phyloP scores from a whole-genome alignment of 2,797 vertebrate species.

The Liasis olivaceus region DNA sequence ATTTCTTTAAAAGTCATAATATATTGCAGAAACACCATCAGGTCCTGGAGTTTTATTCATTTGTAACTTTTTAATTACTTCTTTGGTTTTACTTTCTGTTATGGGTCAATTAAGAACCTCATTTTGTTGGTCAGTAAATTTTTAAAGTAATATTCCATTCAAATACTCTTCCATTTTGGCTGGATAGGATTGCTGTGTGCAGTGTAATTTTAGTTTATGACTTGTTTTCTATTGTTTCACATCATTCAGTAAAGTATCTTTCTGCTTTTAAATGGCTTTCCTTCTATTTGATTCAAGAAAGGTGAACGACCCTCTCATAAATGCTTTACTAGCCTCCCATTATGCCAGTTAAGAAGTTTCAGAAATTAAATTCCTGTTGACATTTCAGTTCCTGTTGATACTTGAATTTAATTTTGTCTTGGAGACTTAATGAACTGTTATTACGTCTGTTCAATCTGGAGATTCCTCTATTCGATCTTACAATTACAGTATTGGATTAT shows the following conservation, averaged over 20 bases:
- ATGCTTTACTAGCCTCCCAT: neutral
- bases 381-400: neutral
- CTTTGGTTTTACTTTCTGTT: too few relatives aligned
- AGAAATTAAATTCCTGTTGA: neutral
- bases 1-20: too few relatives aligned
- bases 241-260: neutral
- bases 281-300: neutral
- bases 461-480: neutral
- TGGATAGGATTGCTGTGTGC: neutral
- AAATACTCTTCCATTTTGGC: neutral
- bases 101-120: too few relatives aligned
- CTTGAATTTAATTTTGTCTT: neutral
- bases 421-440: neutral
- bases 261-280: neutral
- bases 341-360: neutral
- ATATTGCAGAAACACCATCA: too few relatives aligned
- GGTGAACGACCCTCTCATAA: neutral
- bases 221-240: neutral
- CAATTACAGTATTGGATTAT: neutral
- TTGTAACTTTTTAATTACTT: too few relatives aligned
- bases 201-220: neutral
- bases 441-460: neutral
- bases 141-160: neutral
- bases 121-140: neutral
- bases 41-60: too few relatives aligned